These are phyloP conservation scores for Pharmacophagus antenor DNA, from an alignment of 2,888 invertebrate genomes.

Conservation along the genomic window DNA sequence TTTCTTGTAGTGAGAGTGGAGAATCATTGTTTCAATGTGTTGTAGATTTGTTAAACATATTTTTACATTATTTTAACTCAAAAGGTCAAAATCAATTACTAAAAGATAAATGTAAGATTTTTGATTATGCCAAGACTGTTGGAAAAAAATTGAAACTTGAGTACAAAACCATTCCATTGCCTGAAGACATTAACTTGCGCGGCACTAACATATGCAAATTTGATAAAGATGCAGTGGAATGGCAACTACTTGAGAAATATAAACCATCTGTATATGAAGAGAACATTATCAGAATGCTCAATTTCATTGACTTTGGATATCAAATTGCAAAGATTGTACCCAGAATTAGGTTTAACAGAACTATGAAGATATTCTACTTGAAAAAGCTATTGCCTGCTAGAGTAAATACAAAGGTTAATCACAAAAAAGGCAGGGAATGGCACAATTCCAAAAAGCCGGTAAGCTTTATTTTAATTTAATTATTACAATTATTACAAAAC, in stretches of 20 bases:
- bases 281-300: constrained; percentile 86
- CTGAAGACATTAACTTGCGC: constrained; percentile 88
- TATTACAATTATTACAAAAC: no score
- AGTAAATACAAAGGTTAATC: constrained; percentile 61
- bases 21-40: constrained; percentile 90
- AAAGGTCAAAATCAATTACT: constrained; percentile 44
- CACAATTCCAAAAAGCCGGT: constrained; percentile 69
- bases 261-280: constrained; percentile 84
- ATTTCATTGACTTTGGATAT: constrained; percentile 90
- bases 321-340: constrained; percentile 84
- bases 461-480: constrained; percentile 38
- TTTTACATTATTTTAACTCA: constrained; percentile 84
- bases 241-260: constrained; percentile 82
- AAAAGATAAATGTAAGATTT: constrained; percentile 48
- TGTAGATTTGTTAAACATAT: constrained; percentile 89
- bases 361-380: constrained; percentile 69
- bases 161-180: constrained; percentile 84
- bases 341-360: constrained; percentile 83
- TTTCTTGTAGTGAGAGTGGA: constrained; percentile 89
- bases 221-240: constrained; percentile 85
- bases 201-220: constrained; percentile 85
- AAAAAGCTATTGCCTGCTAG: constrained; percentile 61
- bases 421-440: constrained; percentile 69
- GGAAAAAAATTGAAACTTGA: constrained; percentile 80
- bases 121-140: constrained; percentile 56